Evolutionary conservation across 2,113 vertebrate species (phyloP).

Genomic region (Helogale parvula): DNA sequence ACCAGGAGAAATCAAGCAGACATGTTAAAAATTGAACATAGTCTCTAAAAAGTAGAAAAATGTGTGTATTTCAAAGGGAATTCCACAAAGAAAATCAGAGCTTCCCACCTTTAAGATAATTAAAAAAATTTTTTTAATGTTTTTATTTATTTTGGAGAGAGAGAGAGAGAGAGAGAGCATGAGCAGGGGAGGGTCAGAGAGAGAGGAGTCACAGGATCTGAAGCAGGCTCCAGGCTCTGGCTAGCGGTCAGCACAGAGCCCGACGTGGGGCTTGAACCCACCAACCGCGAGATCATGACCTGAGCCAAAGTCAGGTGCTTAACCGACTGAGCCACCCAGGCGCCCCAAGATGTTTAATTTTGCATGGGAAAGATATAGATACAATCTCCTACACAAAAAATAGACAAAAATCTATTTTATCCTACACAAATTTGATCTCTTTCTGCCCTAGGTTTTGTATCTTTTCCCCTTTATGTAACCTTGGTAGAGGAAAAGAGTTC

Average conservation of each 20-base stretch:
- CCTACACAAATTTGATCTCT: neutral
- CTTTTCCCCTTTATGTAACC: neutral
- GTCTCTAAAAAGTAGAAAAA: neutral
- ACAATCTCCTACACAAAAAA: neutral
- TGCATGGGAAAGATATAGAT: neutral
- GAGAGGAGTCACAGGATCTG: no score
- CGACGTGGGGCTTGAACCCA: no score
- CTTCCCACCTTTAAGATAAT: neutral
- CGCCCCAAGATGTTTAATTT: neutral
- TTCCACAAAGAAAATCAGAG: slow-evolving; percentile 2
- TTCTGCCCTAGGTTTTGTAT: neutral
- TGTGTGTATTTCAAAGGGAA: neutral
- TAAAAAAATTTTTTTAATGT: no score
- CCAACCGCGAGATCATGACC: no score
- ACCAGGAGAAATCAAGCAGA: neutral
- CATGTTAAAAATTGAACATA: neutral
- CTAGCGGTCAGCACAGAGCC: no score
- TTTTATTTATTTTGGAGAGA: no score
- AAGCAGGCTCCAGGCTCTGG: no score
- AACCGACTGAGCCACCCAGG: no score
- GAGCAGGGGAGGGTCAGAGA: no score
- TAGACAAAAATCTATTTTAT: neutral
- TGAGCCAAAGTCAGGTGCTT: no score
- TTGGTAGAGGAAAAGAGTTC: neutral
- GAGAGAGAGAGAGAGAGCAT: no score